A percentile compares a stretch with the other conserved stretches of the same genome.
These are phyloP conservation scores for Cydia pomonella DNA, from an alignment of 1,140 invertebrate genomes.

Conservation along the genomic window DNA sequence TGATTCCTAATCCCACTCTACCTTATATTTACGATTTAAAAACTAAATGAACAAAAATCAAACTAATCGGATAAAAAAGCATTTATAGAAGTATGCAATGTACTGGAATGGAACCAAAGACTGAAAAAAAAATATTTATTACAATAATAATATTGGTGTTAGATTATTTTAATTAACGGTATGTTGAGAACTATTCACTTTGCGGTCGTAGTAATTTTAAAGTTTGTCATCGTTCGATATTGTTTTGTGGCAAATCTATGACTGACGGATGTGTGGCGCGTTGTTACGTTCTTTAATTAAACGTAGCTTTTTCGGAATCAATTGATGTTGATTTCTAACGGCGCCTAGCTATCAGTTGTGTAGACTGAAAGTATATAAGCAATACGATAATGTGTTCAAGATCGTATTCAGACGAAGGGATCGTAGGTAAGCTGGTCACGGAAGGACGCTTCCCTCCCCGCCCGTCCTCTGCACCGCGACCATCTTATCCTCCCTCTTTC, in stretches of 20 bases:
- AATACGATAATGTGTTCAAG: conserved; percentile 18
- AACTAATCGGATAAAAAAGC: conserved; percentile 50
- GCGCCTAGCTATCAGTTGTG: not conserved
- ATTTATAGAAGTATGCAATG: conserved; percentile 60
- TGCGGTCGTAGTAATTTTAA: conserved; percentile 40
- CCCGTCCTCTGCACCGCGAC: not conserved
- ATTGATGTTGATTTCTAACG: conserved; percentile 9
- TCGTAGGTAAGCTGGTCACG: not conserved
- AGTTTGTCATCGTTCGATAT: not conserved
- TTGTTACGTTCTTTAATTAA: conserved; percentile 11
- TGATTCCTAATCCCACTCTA: conserved; percentile 36
- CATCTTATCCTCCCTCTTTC: not conserved
- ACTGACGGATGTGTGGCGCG: not conserved
- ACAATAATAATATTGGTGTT: conserved; percentile 70
- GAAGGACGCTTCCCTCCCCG: not conserved
- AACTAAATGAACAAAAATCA: conserved; percentile 57
- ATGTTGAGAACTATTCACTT: conserved; percentile 47
- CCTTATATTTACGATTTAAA: conserved; percentile 20
- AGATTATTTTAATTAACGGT: conserved; percentile 66
- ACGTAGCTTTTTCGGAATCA: conserved; percentile 21
- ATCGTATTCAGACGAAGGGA: conserved; percentile 4
- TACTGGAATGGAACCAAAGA: conserved; percentile 75
- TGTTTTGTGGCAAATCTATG: not conserved
- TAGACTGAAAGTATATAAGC: conserved; percentile 10
- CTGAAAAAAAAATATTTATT: conserved; percentile 74